Evolutionary conservation across 2,797 vertebrate genomes (phyloP).

Genomic region (Poecilia picta): DNA sequence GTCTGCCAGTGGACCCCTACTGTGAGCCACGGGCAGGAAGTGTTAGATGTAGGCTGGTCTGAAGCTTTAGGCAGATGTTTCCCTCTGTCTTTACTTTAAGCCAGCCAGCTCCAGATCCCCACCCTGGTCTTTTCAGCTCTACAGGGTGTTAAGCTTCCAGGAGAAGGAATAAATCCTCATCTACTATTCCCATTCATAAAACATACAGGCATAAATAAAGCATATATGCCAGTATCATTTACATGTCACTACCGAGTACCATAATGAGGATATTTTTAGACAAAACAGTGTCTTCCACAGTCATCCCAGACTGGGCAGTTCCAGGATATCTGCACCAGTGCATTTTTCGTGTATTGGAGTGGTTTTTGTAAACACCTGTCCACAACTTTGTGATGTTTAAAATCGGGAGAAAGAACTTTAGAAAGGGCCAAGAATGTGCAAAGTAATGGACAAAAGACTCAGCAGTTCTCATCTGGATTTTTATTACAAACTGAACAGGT

Average conservation of each 20-base stretch:
- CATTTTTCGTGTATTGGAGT: slow-evolving; percentile 52
- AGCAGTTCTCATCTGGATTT: slow-evolving; percentile 30
- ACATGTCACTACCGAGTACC: slow-evolving; percentile 24
- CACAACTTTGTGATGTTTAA: slow-evolving; percentile 55
- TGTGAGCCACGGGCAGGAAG: slow-evolving; percentile 59
- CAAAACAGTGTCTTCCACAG: not conserved
- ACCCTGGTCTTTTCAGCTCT: slow-evolving; percentile 40
- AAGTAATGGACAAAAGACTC: slow-evolving; percentile 26
- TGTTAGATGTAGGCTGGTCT: slow-evolving; percentile 75
- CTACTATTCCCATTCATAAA: slow-evolving; percentile 21
- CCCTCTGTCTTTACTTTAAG: slow-evolving; percentile 66
- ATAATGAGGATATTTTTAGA: slow-evolving; percentile 8
- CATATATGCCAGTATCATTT: slow-evolving; percentile 22
- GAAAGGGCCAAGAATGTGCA: slow-evolving; percentile 51
- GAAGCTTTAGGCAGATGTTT: slow-evolving; percentile 74
- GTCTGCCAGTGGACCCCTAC: slow-evolving; percentile 58
- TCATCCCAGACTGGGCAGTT: slow-evolving; percentile 32
- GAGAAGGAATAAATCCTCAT: slow-evolving; percentile 32
- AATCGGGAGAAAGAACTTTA: slow-evolving; percentile 33
- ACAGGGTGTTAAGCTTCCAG: slow-evolving; percentile 48
- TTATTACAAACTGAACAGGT: slow-evolving; percentile 21
- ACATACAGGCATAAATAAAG: slow-evolving; percentile 26
- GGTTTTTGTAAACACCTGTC: slow-evolving; percentile 52
- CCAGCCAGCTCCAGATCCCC: slow-evolving; percentile 29
- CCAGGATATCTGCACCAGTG: slow-evolving; percentile 48